A percentile compares a stretch with the other conserved stretches of the same genome.
These are phyloP conservation scores for Drosophila sechellia DNA, from an alignment of 1,140 invertebrate genomes.

Conservation along the genomic window DNA sequence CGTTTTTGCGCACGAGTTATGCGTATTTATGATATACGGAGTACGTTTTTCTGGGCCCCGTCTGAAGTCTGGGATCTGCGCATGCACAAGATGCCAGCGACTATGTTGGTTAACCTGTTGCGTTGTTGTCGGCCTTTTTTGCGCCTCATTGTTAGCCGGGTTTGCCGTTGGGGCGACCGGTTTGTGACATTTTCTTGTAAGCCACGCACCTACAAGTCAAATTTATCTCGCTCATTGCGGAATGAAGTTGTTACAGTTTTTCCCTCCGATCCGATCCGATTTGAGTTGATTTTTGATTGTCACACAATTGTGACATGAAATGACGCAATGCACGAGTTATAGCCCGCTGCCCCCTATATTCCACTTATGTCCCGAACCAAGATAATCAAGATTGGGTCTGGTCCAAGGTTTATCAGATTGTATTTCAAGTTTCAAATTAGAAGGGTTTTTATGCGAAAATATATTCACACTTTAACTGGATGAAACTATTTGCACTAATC, in stretches of 20 bases:
- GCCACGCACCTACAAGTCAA: conserved; percentile 80
- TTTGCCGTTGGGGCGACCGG: conserved; percentile 43
- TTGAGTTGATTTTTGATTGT: conserved; percentile 73
- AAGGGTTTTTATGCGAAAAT: background rate
- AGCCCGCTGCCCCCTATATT: background rate
- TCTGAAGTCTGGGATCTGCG: conserved; percentile 44
- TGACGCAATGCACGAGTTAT: conserved; percentile 68
- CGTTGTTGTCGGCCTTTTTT: conserved; percentile 74
- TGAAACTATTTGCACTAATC: background rate
- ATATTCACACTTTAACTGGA: background rate
- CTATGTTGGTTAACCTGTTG: conserved; percentile 70
- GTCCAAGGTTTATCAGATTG: background rate
- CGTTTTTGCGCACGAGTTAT: conserved; percentile 82
- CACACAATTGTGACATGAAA: conserved; percentile 74
- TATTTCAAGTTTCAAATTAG: background rate
- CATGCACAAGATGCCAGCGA: conserved; percentile 44
- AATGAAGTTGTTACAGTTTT: conserved; percentile 81
- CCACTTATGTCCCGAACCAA: conserved; percentile 12
- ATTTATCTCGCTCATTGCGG: conserved; percentile 72
- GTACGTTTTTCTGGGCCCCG: conserved; percentile 24
- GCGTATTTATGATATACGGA: conserved; percentile 81
- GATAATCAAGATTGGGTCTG: conserved; percentile 25
- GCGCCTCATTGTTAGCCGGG: conserved; percentile 45
- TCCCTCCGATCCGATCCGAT: conserved; percentile 48
- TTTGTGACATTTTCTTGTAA: conserved; percentile 82